These are phyloP conservation scores for Sterrhoptilus dennistouni DNA, from an alignment of 2,113 vertebrate species.

Conservation along the genomic window DNA sequence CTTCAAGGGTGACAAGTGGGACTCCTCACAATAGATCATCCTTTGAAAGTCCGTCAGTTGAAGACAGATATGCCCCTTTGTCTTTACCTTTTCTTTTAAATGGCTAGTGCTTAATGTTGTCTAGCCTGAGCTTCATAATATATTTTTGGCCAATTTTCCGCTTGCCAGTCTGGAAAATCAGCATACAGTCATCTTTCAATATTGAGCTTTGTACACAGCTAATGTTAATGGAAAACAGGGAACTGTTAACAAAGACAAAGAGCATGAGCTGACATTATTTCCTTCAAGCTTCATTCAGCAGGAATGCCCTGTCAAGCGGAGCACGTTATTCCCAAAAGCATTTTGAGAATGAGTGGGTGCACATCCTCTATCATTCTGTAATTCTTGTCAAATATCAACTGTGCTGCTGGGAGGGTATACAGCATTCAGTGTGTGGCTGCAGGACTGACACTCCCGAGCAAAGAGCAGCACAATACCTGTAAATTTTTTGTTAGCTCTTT, in stretches of 20 bases:
- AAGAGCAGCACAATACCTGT: background rate
- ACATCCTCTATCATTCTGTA: background rate
- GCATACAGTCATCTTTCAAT: background rate
- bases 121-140: background rate
- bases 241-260: slow-evolving; percentile 18
- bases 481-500: background rate
- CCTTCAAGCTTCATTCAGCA: slow-evolving; percentile 36
- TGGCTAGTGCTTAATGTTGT: background rate
- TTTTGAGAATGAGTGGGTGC: background rate
- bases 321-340: background rate
- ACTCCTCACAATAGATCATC: background rate
- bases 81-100: slow-evolving; percentile 10
- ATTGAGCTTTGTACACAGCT: slow-evolving; percentile 23
- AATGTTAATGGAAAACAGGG: background rate
- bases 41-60: background rate
- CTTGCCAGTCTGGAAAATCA: slow-evolving; percentile 49
- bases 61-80: background rate
- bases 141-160: slow-evolving; percentile 48
- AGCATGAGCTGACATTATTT: slow-evolving; percentile 23
- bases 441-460: background rate
- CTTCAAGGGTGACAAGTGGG: background rate
- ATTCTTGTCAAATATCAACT: background rate
- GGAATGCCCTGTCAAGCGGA: slow-evolving; percentile 12
- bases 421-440: background rate
- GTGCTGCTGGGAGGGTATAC: background rate